Evolutionary conservation across 1,140 invertebrate genomes (phyloP), one percentile per base, ranked within the genome.

Genomic region (Elysia chlorotica): DNA sequence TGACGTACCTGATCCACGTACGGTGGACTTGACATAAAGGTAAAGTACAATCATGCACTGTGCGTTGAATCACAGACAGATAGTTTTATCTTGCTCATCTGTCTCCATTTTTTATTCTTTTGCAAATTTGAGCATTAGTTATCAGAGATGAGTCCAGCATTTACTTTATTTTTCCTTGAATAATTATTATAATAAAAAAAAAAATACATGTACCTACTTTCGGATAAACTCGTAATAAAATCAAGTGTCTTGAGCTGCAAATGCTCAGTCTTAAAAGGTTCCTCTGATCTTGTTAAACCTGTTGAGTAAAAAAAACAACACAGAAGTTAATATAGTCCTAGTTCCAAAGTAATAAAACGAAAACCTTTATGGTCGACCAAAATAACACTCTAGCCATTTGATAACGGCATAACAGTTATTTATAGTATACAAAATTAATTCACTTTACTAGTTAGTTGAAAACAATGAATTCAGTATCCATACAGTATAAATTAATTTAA

Each of bases 181-280:
- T 1, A 57, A 21, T 0, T 5, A 10, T 17, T 21, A 14, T 23
- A 30, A 23, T 23, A 10, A 36, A 19, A 3, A n/a, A 17, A 21
- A 17, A 14, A n/a, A 37, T 14, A 25, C 66, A 28, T 17, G 25
- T 57, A 37, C 37, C 19, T n/a, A 68, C 61, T 30, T 57, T 48
- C n/a, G 21, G 65, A 67, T 23, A 59, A 31, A 5, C 25, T 30
- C 10, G 25, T 23, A 21, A 74, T 57, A 71, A 65, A 74, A 38
- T 74, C 61, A 5, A 48, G 2, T 53, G 62, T 30, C 53, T 56
- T 74, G 33, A 74, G 61, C 30, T 63, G 67, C 1, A 70, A 54
- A 36, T 53, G 54, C 6, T 74, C 67, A 57, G 73, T 74, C 30
- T 74, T 74, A 54, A 70, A 56, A 25, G 19, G 6, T 6, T 38